Evolutionary conservation across 2,797 vertebrate genomes (phyloP), one percentile per base, ranked within the genome.

Genomic region (Amniataba percoides): DNA sequence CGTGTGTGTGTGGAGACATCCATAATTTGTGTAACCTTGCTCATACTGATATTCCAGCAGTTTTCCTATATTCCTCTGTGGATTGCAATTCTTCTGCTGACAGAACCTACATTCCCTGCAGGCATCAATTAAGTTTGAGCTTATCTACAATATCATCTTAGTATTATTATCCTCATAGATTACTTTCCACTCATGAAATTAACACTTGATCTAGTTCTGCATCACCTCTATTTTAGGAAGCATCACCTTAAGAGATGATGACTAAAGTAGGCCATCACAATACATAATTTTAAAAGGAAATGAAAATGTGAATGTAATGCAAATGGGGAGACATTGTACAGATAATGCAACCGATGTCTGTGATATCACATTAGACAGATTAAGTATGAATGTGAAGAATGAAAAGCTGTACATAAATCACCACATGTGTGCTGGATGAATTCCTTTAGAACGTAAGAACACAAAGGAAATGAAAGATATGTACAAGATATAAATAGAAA

Each of bases 71-170:
- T 15, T 15, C 18, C 40, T 80, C 42, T 8, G 31, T 40, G 19
- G 16, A 55, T 63, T 39, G 12, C 19, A 19, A 18, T 34, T 27
- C 8, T 40, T 16, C 14, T 13, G 9, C 34, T 45, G 49, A 66
- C 27, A 66, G 23, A 74, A 66, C 42, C 40, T n/a, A 25, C 64
- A 65, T 81, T 78, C 59, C n/a, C 65, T 15, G 45, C 40, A 43
- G 40, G 13, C 59, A 42, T 62, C 45, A 58, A 6, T 43, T 23
- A 77, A 11, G n/a, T 55, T 62, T 63, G 27, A 36, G 64, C 45
- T 49, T 31, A 53, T 66, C 8, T 60, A 43, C 40, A 45, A 5
- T 52, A 46, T 56, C 19, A 31, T 77, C 36, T 61, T 43, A 73
- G 71, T 45, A 36, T 25, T 64, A 23, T 19, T 34, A 16, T 31